Evolutionary conservation across 2,888 invertebrate species (phyloP).

Genomic region (Meloe dianella): DNA sequence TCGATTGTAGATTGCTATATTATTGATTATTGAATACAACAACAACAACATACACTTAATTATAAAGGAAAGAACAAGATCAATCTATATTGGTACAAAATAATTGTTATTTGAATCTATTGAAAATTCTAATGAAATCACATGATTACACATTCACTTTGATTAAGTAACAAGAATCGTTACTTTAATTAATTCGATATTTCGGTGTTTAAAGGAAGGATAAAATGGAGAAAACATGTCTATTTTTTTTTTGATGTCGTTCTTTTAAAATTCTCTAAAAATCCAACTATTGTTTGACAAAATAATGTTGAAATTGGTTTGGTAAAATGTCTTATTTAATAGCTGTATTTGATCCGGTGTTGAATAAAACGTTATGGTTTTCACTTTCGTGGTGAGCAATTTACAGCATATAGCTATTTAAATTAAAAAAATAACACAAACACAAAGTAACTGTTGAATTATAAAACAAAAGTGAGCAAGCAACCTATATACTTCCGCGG

Average conservation of each 20-base stretch:
- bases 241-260: not conserved
- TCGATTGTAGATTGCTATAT: slow-evolving; percentile 2
- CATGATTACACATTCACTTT: not conserved
- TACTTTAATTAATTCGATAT: not conserved
- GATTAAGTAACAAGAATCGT: not conserved
- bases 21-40: not conserved
- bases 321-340: not conserved
- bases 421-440: not conserved
- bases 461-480: too few relatives aligned
- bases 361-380: slow-evolving; percentile 15
- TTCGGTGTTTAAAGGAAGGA: not conserved
- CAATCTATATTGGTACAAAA: not conserved
- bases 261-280: not conserved
- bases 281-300: not conserved
- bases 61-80: not conserved
- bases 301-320: not conserved
- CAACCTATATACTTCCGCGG: not conserved
- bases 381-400: slow-evolving; percentile 16
- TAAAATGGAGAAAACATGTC: not conserved
- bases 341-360: not conserved
- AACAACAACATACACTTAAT: not conserved
- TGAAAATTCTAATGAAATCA: not conserved
- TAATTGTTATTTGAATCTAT: too few relatives aligned
- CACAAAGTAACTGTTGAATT: not conserved
- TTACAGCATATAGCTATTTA: not conserved